phyloP scores from a whole-genome alignment of 1,140 invertebrate species.

The Melitaea cinxia region DNA sequence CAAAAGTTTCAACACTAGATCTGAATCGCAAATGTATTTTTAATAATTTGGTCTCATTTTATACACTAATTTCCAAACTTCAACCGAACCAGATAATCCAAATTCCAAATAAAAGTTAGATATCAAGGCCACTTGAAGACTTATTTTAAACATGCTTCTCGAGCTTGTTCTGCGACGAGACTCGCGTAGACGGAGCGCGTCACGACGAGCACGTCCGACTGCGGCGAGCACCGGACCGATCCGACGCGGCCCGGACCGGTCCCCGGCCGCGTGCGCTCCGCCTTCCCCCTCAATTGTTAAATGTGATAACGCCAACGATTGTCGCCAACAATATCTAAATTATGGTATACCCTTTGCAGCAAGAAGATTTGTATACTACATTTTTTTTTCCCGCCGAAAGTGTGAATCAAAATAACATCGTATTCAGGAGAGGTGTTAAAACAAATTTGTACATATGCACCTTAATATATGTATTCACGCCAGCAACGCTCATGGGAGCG shows the following conservation, averaged over 20 bases:
- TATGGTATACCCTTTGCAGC: slow-evolving; percentile 77
- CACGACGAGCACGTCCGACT: too few species aligned
- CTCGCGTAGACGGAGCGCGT: slow-evolving; percentile 43
- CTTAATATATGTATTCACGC: slow-evolving; percentile 49
- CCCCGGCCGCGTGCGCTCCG: slow-evolving; percentile 16
- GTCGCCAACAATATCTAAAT: slow-evolving; percentile 71
- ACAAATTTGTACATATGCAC: slow-evolving; percentile 77
- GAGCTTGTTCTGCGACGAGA: slow-evolving; percentile 60
- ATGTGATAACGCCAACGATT: slow-evolving; percentile 60
- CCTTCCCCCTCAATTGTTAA: slow-evolving; percentile 40
- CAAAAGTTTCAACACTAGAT: slow-evolving; percentile 78
- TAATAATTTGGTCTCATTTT: slow-evolving; percentile 78
- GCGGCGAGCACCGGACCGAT: slow-evolving; percentile 14
- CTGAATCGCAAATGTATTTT: slow-evolving; percentile 73
- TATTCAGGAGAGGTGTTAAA: slow-evolving; percentile 64
- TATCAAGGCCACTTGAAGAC: slow-evolving; percentile 81
- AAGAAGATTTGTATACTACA: slow-evolving; percentile 67
- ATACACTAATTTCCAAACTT: slow-evolving; percentile 78
- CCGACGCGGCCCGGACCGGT: not conserved
- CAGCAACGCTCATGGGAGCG: slow-evolving; percentile 23
- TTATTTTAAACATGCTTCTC: slow-evolving; percentile 68
- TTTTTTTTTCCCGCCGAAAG: slow-evolving; percentile 73
- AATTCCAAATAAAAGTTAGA: slow-evolving; percentile 77
- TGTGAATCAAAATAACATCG: slow-evolving; percentile 65
- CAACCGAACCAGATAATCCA: slow-evolving; percentile 74